Base-by-base conservation (phyloP, 1,140 invertebrate species). In the Globodera rostochiensis region DNA sequence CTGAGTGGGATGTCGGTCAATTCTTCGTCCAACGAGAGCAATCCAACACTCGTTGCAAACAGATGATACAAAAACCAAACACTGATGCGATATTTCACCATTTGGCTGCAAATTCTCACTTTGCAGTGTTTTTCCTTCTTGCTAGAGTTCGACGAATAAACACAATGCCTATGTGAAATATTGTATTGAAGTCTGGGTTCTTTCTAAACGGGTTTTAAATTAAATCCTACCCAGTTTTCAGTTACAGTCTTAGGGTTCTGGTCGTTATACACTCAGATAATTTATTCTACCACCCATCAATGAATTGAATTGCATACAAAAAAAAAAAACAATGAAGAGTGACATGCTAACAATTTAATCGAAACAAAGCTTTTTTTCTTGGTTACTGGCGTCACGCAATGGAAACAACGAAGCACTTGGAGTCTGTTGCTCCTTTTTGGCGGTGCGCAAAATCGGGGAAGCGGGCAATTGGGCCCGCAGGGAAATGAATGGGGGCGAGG, bases 1-100 rank as follows among this genome's bases (percentile, higher is more conserved):
- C 50, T 86, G 21, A 87, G 77, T 25, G 74, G 6, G 57, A 15
- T 64, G 57, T 11, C 13, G 13, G 5, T 4, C 19, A 19, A 19
- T 64, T 64, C 19, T 0, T 15, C 57, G 6, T 64, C 15, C 5
- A 15, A 6, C 13, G 57, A 15, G 4, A 64, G 19, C 15, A 64
- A 19, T 3, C 15, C 11, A 6, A 64, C 57, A 13, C 57, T 15
- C 11, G 15, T 19, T 6, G 19, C 57, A 64, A 64, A 5, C 57
- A 64, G 57, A 64, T 64, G 57, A 64, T 19, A 11, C 3, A 64
- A 64, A 64, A 19, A 64, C 6, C 13, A 64, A 19, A 19, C 19
- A 11, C 19, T 15, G 19, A 64, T 0, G 2, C 19, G 15, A 64
- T 64, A 6, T 6, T 64, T 64, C 6, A 19, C 57, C 6, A 6